Percentiles rank a stretch among this genome's conserved stretches.
Evolutionary conservation across 2,888 invertebrate genomes (phyloP).

Genomic region (Ophonus ardosiacus): DNA sequence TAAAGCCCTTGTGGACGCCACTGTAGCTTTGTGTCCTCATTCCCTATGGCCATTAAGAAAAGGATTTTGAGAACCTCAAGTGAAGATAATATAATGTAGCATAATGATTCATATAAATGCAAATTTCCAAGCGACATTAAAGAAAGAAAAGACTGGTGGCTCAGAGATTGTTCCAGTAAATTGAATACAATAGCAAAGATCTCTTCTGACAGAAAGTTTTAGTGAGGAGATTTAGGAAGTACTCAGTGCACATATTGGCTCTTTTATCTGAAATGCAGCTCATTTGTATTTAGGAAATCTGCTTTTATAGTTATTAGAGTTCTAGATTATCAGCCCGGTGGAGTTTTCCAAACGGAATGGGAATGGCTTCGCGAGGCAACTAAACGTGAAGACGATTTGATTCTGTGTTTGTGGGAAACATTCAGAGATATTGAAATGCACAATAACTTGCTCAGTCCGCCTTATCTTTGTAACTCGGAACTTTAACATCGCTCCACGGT

Average conservation of each 20-base stretch:
- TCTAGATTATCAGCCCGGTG: neutral
- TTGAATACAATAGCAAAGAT: constrained; percentile 46
- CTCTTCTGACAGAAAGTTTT: constrained; percentile 28
- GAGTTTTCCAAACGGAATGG: neutral
- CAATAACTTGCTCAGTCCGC: neutral
- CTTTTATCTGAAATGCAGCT: constrained; percentile 37
- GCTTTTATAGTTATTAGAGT: neutral
- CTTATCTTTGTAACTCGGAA: neutral
- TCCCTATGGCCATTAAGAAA: constrained; percentile 16
- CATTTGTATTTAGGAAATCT: constrained; percentile 16
- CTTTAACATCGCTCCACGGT: neutral
- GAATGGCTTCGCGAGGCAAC: neutral
- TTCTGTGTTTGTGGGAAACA: neutral
- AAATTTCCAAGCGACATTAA: constrained; percentile 41
- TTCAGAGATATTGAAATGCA: neutral
- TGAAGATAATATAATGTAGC: constrained; percentile 57
- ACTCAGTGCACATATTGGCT: constrained; percentile 34
- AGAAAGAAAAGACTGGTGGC: constrained; percentile 45
- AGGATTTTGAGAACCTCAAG: constrained; percentile 51
- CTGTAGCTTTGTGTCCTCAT: neutral
- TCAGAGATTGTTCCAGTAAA: constrained; percentile 51
- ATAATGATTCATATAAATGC: constrained; percentile 58
- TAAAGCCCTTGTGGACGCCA: neutral
- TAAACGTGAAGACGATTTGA: neutral
- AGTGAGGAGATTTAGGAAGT: constrained; percentile 12